Conservation (phyloP, 2,797 vertebrate genomes). For the Ataeniobius toweri region DNA sequence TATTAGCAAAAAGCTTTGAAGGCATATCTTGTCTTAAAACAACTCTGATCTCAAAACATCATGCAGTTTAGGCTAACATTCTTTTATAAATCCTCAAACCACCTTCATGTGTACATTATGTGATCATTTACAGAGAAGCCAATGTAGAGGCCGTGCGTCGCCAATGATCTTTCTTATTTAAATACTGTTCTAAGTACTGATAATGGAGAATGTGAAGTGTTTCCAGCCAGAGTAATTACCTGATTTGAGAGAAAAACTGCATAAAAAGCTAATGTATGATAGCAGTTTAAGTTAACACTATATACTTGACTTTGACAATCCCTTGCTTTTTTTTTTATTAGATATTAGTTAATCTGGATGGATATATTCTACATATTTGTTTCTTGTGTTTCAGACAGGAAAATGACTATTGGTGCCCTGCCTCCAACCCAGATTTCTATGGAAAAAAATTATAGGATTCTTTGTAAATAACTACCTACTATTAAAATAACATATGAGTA, state of each 20-base stretch:
- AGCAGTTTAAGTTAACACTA: background rate
- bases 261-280: too few species aligned
- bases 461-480: background rate
- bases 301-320: background rate
- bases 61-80: background rate
- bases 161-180: background rate
- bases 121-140: background rate
- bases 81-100: too few species aligned
- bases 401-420: background rate
- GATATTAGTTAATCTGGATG: background rate
- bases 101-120: background rate
- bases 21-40: background rate
- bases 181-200: background rate
- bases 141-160: background rate
- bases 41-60: background rate
- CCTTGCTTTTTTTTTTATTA: background rate
- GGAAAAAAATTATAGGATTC: background rate
- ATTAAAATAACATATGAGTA: background rate
- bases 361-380: background rate
- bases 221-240: too few species aligned
- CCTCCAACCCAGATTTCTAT: background rate
- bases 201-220: background rate
- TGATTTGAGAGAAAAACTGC: too few species aligned
- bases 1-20: background rate
- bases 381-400: background rate